These are phyloP conservation scores for Auanema sp. DNA, from an alignment of 2,888 invertebrate genomes.

Conservation along the genomic window DNA sequence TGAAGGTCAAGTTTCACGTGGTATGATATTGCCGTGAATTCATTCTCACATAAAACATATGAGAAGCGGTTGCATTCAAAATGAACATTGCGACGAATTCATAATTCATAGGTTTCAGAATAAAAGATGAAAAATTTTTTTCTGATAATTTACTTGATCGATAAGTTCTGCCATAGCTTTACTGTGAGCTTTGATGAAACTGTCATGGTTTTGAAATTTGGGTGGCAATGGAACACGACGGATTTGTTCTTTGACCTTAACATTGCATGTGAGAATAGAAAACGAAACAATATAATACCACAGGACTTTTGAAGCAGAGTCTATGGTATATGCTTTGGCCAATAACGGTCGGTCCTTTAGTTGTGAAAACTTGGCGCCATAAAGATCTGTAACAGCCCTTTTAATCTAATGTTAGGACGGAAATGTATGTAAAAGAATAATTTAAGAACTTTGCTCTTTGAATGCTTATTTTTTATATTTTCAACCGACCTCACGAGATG, in stretches of 20 bases:
- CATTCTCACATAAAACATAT: too few species aligned
- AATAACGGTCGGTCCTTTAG: slow-evolving; percentile 61
- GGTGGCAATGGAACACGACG: slow-evolving; percentile 51
- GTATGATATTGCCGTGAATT: too few species aligned
- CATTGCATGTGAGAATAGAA: neutral
- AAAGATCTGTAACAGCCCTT: slow-evolving; percentile 19
- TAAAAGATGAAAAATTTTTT: slow-evolving; percentile 4
- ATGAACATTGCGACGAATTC: too few species aligned
- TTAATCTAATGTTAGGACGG: too few species aligned
- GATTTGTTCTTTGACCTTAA: slow-evolving; percentile 59
- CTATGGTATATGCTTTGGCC: slow-evolving; percentile 60
- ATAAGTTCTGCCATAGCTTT: slow-evolving; percentile 59
- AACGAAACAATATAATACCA: slow-evolving; percentile 24
- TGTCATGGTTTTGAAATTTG: slow-evolving; percentile 57
- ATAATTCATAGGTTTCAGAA: too few species aligned
- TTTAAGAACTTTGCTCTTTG: too few species aligned
- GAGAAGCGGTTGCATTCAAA: too few species aligned
- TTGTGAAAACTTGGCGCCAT: slow-evolving; percentile 45
- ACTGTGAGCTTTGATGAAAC: slow-evolving; percentile 57
- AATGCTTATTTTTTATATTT: too few species aligned
- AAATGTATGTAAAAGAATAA: too few species aligned
- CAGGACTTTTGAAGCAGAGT: slow-evolving; percentile 60
- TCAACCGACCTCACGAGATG: slow-evolving; percentile 49
- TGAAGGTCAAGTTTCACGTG: too few species aligned
- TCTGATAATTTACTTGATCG: slow-evolving; percentile 45